Percentiles rank a stretch among this genome's conserved stretches.
Evolutionary conservation across 2,797 vertebrate species (phyloP).

Genomic region (Hephaestus fuliginosus): DNA sequence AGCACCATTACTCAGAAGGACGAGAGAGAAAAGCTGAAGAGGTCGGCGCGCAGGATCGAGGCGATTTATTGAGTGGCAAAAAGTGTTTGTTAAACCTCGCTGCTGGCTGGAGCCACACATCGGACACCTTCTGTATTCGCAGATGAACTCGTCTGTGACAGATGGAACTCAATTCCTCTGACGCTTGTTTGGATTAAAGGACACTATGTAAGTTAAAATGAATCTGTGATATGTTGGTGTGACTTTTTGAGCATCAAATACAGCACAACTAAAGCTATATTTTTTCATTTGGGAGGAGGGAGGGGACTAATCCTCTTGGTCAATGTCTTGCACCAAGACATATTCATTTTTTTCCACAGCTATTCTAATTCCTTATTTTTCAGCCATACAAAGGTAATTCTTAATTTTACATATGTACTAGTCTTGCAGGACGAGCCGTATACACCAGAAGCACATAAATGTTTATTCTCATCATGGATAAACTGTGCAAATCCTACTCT

Average conservation of each 20-base stretch:
- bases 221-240: not conserved
- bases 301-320: conserved; percentile 4
- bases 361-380: not conserved
- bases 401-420: conserved; percentile 2
- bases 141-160: not conserved
- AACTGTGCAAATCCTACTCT: not conserved
- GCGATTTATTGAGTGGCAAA: not conserved
- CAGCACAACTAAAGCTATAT: not conserved
- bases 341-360: not conserved
- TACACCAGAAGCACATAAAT: not conserved
- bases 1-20: conserved; percentile 37
- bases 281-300: not conserved
- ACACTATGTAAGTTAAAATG: not conserved
- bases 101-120: conserved; percentile 4
- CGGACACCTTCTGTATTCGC: not conserved
- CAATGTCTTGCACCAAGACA: not conserved
- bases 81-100: conserved; percentile 14
- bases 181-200: not conserved
- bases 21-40: not conserved
- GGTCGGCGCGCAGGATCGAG: not conserved
- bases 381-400: not conserved
- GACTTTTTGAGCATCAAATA: not conserved
- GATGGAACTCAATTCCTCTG: not conserved
- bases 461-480: conserved; percentile 9
- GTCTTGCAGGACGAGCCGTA: not conserved